Base-by-base conservation (phyloP, 2,113 vertebrate genomes). In the Nothocercus julius region DNA sequence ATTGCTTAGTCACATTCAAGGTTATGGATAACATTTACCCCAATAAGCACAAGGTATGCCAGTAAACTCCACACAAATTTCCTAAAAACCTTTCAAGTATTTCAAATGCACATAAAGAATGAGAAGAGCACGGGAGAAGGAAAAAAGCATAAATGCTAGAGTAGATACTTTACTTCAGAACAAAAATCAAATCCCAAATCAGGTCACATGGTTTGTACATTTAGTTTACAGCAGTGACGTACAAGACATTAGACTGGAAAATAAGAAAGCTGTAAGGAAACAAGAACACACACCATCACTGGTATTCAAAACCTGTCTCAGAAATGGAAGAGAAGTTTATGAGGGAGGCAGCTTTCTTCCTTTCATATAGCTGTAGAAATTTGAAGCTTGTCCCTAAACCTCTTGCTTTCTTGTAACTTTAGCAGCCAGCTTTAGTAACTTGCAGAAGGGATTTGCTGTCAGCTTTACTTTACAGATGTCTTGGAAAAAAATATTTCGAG, bases 71-170 rank as follows among this genome's bases (percentile, higher is more conserved):
- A 58, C 4, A 34, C 1, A 68, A 44, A 45, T 45, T 67, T 51
- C 8, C 59, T 28, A 8, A 87, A 83, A 89, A 59, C 0, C 3
- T 16, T 66, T 61, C 56, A 78, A 84, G 32, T 42, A 27, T 63
- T 77, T 72, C 64, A 67, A 66, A 64, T 7, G 22, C 17, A 63
- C 7, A 36, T 0, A 6, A 0, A 74, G 51, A 86, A 54, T 5
- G 20, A 51, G 36, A 36, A 56, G 42, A 61, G 12, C 38, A 89
- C 9, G 25, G 36, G 5, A 32, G 7, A 13, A 9, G 25, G 36
- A 6, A 2, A 2, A 76, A 89, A 44, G 27, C 7, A 0, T 45
- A 82, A 84, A 82, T 28, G 13, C 7, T 34, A 59, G 22, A 32
- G n/a, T 28, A 14, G 32, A 11, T 53, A 51, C 32, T 96, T 68